Conservation (phyloP, 2,113 vertebrate species). For the Girardinichthys multiradiatus region DNA sequence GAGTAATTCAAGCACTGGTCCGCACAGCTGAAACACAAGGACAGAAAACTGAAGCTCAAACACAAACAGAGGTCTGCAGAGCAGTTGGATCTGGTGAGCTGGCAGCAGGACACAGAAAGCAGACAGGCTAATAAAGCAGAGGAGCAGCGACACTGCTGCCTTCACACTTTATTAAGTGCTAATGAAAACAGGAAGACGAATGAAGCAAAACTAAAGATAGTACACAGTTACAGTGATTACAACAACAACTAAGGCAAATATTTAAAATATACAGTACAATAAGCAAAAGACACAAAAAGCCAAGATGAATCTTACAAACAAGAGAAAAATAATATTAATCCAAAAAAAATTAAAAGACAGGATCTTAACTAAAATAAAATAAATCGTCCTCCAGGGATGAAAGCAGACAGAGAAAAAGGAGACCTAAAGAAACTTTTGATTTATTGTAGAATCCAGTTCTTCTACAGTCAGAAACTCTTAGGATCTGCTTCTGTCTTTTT, state of each 20-base stretch:
- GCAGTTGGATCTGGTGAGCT: background rate
- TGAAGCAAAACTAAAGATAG: background rate
- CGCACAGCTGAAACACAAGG: background rate
- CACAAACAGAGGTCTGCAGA: background rate
- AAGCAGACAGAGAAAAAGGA: background rate
- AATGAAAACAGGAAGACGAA: background rate
- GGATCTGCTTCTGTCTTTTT: too few species aligned
- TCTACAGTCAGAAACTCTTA: too few species aligned
- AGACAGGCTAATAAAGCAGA: background rate
- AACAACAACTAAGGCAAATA: background rate
- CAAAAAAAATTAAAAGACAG: background rate
- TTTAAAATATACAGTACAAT: background rate
- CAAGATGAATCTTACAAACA: background rate
- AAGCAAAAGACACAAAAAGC: background rate
- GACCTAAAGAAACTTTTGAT: background rate
- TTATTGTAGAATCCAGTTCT: background rate
- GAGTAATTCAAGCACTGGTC: background rate
- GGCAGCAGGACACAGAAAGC: background rate
- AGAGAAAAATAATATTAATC: background rate
- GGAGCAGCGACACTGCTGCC: background rate
- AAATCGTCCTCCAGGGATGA: background rate
- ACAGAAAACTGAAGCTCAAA: background rate
- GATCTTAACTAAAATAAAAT: background rate
- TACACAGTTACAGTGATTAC: background rate
- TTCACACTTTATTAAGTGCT: background rate